Evolutionary conservation across 2,113 vertebrate genomes (phyloP), one percentile per base, ranked within the genome.

Genomic region (Anolis carolinensis): DNA sequence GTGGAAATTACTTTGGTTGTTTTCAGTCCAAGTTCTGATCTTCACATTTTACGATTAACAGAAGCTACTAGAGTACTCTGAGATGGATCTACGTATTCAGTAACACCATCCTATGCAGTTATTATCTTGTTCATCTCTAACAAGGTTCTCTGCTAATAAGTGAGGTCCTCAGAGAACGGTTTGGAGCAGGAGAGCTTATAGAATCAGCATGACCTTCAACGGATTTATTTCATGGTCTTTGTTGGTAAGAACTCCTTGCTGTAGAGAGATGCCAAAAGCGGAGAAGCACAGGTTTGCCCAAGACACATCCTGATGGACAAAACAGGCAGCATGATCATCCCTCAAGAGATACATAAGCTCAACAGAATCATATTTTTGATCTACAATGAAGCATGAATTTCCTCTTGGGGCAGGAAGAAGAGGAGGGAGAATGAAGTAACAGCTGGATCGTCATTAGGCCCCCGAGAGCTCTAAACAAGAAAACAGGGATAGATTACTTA

Each of bases 401-500:
- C 92, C 71, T 89, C 84, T 48, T 34, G 92, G 52, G 84, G 86
- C 68, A 90, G 78, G 87, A 81, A 0, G 79, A 86, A 73, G 89
- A 90, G 86, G 89, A 73, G 77, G 63, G 73, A 44, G 50, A 2
- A 86, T 27, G 85, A 90, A 77, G 89, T 89, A 95, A 94, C 92
- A 94, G 92, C 90, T 94, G 92, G 86, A 10, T 10, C 36, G n/a
- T 68, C 39, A 68, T 90, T 93, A 92, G 93, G 71, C 91, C 82
- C 85, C 67, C 83, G 92, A 94, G 91, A 89, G 79, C 79, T 94
- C 81, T 82, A 89, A 36, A 93, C 92, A 91, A 90, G 92, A 91
- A 92, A 94, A 89, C 88, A 55, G 89, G 88, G 92, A 91, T 93
- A 93, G 91, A 92, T 94, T 93, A 93, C 91, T 94, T 92, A 93